These are phyloP conservation scores for Macaca nemestrina DNA, from an alignment of 2,113 vertebrate genomes.

Conservation along the genomic window DNA sequence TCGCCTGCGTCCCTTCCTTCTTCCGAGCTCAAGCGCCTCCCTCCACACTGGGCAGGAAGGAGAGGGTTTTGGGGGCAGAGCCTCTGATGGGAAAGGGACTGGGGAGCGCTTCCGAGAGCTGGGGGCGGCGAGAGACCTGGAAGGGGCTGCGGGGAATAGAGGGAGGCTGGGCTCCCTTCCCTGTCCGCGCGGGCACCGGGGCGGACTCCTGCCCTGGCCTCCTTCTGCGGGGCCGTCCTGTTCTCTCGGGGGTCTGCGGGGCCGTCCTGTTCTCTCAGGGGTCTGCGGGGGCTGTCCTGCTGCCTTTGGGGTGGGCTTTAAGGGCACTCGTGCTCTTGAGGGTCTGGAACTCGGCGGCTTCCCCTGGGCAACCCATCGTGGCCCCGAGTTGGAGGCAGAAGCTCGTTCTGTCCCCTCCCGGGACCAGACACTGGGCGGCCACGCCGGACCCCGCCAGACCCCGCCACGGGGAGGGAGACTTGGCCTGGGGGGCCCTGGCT, in stretches of 20 bases:
- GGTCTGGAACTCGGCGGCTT: neutral
- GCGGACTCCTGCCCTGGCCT: neutral
- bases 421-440: neutral
- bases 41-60: neutral
- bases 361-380: rapidly evolving
- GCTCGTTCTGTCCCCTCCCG: no score
- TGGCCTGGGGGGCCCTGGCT: no score
- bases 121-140: neutral
- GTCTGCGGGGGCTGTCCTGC: no score
- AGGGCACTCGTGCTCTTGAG: neutral
- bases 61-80: neutral
- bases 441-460: neutral
- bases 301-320: neutral
- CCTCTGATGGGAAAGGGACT: no score
- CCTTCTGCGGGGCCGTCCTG: neutral
- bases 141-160: rapidly evolving
- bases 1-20: rapidly evolving
- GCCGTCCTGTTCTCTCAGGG: neutral
- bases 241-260: neutral
- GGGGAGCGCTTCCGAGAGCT: neutral
- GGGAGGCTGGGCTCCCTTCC: no score
- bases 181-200: no score
- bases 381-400: rapidly evolving
- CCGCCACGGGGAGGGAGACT: rapidly evolving
- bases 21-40: rapidly evolving